Conservation (phyloP, 2,888 invertebrate species). For the Eulithis prunata region DNA sequence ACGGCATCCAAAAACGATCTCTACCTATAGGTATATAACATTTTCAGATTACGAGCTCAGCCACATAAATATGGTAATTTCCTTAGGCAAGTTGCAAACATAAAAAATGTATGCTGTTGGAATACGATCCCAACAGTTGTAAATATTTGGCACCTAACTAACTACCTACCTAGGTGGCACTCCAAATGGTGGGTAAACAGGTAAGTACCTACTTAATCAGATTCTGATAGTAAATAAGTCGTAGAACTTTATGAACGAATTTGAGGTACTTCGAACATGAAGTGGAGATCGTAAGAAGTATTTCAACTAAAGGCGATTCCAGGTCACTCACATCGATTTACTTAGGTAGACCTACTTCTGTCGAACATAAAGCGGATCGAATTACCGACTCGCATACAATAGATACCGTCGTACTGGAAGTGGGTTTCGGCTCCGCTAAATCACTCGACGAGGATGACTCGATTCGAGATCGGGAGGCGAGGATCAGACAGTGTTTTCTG, state of each 20-base stretch:
- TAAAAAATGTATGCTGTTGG: neutral
- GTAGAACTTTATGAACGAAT: too few species aligned
- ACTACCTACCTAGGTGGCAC: too few species aligned
- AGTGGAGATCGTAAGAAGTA: too few species aligned
- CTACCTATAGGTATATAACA: too few species aligned
- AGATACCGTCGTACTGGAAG: slow-evolving; percentile 2
- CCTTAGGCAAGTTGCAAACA: neutral
- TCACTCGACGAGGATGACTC: slow-evolving; percentile 23
- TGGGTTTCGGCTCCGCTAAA: slow-evolving; percentile 8
- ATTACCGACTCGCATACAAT: slow-evolving; percentile 29
- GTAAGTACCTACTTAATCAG: neutral
- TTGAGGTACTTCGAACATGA: too few species aligned
- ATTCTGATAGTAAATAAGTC: too few species aligned
- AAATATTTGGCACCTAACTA: neutral
- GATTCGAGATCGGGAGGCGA: slow-evolving; percentile 1
- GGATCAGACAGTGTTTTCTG: slow-evolving; percentile 20
- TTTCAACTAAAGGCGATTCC: slow-evolving; percentile 24
- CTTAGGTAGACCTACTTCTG: slow-evolving; percentile 27
- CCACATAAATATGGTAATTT: neutral
- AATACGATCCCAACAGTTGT: neutral
- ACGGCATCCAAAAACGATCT: too few species aligned
- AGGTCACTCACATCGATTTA: slow-evolving; percentile 40
- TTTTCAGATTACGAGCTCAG: neutral
- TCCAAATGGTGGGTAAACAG: neutral
- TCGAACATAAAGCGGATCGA: slow-evolving; percentile 32